Evolutionary conservation across 2,888 invertebrate species (phyloP), one percentile per base, ranked within the genome.

Genomic region (Nysson spinosus): DNA sequence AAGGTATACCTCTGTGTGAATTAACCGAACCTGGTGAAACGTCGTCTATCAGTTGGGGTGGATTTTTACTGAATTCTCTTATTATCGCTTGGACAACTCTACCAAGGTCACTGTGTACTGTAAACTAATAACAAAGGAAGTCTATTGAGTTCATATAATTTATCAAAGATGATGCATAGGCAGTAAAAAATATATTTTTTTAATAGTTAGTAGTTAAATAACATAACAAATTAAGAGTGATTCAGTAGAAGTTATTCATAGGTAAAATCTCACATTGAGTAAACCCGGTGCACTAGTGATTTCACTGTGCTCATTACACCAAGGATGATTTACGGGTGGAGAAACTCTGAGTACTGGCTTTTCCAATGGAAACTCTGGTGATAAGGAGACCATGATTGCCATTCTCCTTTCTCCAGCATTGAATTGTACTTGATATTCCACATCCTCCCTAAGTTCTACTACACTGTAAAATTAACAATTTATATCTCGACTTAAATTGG

Each of bases 61-160:
- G 91, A 81, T 88, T 92, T 78, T 91, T 90, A 85, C 94, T 93
- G 76, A 93, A 93, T 86, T 95, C 95, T 51, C 95, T 88, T 66
- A 93, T 93, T 42, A 95, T 92, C 14, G 93, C 95, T 85, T 94
- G 94, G 0, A 95, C 95, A 2, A 95, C 92, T 56, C 94, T 90
- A 0, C 94, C 94, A 69, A 95, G 89, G 87, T 95, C 95, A 0
- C 94, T 94, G 87, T 94, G 94, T 34, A 91, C 88, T 12, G 94
- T 92, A 80, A 92, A 95, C 90, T 92, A 69, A 19, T 1, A 40
- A 12, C 7, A 28, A 4, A 16, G 7, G 16, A 40, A 32, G 20
- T 34, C 46, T 28, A 35, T 30, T 4, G 6, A 17, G 6, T 24
- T 12, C 6, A 3, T 9, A 11, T 28, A 4, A 34, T 44, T 14